A percentile compares a stretch with the other conserved stretches of the same genome.
Evolutionary conservation across 2,888 invertebrate genomes (phyloP).

Genomic region (Diadegma fenestrale): DNA sequence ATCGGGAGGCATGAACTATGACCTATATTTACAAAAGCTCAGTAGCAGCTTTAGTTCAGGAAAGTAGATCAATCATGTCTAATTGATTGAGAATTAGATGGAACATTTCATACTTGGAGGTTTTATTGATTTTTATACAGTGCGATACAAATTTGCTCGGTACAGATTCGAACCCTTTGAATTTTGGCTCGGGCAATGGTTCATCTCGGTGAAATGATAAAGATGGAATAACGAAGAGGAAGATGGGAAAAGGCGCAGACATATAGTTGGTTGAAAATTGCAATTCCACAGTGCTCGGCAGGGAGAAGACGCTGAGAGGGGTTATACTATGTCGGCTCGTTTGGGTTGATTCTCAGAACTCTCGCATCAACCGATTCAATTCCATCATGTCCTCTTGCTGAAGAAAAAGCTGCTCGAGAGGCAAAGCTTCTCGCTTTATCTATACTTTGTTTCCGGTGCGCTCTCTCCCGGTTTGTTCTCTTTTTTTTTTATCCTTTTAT

Average conservation of each 20-base stretch:
- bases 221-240: constrained; percentile 42
- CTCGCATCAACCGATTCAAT: constrained; percentile 48
- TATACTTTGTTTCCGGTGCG: constrained; percentile 57
- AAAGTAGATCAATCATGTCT: neutral
- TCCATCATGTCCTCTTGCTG: constrained; percentile 39
- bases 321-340: constrained; percentile 73
- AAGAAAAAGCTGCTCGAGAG: constrained; percentile 50
- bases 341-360: constrained; percentile 29
- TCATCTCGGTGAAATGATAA: constrained; percentile 81
- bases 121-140: neutral
- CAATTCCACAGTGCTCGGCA: constrained; percentile 78
- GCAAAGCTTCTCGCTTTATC: constrained; percentile 45
- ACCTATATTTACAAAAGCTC: neutral
- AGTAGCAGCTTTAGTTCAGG: neutral
- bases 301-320: constrained; percentile 21
- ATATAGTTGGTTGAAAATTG: constrained; percentile 78
- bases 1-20: neutral
- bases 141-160: neutral
- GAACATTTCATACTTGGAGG: neutral
- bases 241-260: constrained; percentile 68
- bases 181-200: constrained; percentile 78
- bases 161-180: constrained; percentile 76
- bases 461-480: constrained; percentile 42
- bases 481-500: neutral
- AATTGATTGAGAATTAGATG: neutral